Percentiles rank a stretch among this genome's conserved stretches.
Conservation (phyloP, 2,113 vertebrate genomes). For the Laterallus jamaicensis region DNA sequence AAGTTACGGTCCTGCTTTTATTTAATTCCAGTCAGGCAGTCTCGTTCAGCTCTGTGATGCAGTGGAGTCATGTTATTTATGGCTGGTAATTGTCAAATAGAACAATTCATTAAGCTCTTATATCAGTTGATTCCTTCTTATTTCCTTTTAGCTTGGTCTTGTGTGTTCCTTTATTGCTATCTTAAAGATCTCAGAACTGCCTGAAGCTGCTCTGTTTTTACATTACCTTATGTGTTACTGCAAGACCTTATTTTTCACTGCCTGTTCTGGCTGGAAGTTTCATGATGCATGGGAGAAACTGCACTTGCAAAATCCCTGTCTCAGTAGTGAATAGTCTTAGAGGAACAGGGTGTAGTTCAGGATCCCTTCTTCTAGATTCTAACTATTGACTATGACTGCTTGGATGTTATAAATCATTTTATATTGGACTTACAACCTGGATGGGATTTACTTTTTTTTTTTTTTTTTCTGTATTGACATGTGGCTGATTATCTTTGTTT, state of each 20-base stretch:
- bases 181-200: not conserved
- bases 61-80: not conserved
- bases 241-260: not conserved
- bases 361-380: not conserved
- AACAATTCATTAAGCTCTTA: not conserved
- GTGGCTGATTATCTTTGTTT: not conserved
- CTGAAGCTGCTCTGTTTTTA: not conserved
- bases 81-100: not conserved
- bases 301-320: not conserved
- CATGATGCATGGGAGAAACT: not conserved
- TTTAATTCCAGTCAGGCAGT: slow-evolving; percentile 3
- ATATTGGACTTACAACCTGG: not conserved
- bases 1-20: not conserved
- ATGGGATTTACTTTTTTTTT: not conserved
- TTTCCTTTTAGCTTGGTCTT: not conserved
- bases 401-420: not conserved
- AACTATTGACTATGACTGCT: not conserved
- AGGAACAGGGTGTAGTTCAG: not conserved
- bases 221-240: not conserved
- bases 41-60: not conserved
- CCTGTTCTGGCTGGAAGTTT: not conserved
- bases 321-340: not conserved
- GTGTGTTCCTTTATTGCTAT: not conserved
- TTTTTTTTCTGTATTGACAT: not conserved
- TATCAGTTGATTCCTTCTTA: not conserved